These are phyloP conservation scores for Conopomorpha cramerella DNA, from an alignment of 1,140 invertebrate species.

Conservation along the genomic window DNA sequence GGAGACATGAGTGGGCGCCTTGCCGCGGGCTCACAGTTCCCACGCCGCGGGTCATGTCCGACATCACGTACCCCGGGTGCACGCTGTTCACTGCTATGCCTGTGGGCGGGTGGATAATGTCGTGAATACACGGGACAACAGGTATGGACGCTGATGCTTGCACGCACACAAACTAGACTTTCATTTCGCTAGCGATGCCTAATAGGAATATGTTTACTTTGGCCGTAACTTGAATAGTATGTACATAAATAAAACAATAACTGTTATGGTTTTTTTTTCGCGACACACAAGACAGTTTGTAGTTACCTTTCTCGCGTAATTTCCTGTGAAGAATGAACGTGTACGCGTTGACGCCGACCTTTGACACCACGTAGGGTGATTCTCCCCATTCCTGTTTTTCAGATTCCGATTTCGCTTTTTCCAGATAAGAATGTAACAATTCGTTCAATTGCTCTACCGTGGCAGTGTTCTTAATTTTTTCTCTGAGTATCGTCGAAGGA, in stretches of 20 bases:
- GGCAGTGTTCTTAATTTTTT: slow-evolving; percentile 51
- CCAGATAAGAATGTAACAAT: slow-evolving; percentile 70
- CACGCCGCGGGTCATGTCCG: slow-evolving; percentile 74
- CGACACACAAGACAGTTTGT: too few relatives aligned
- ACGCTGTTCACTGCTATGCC: slow-evolving; percentile 70
- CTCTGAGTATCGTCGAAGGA: slow-evolving; percentile 59
- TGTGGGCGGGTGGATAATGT: slow-evolving; percentile 64
- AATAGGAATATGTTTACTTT: too few relatives aligned
- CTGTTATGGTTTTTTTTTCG: too few relatives aligned
- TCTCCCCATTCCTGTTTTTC: slow-evolving; percentile 58
- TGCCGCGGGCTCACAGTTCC: slow-evolving; percentile 66
- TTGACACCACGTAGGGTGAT: slow-evolving; percentile 67
- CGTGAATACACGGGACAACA: too few relatives aligned
- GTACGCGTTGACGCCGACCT: slow-evolving; percentile 67
- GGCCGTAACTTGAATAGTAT: slow-evolving; percentile 61
- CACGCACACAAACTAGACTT: too few relatives aligned
- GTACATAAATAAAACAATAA: slow-evolving; percentile 42
- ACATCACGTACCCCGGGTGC: slow-evolving; percentile 73
- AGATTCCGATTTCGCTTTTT: slow-evolving; percentile 29
- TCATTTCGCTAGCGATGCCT: too few relatives aligned
- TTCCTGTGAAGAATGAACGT: slow-evolving; percentile 33
- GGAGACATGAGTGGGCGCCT: slow-evolving; percentile 60
- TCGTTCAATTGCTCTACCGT: slow-evolving; percentile 59
- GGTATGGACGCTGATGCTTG: too few relatives aligned
- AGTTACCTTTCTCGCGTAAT: slow-evolving; percentile 24